Conservation (phyloP, 2,797 vertebrate genomes). For the Alosa sapidissima region DNA sequence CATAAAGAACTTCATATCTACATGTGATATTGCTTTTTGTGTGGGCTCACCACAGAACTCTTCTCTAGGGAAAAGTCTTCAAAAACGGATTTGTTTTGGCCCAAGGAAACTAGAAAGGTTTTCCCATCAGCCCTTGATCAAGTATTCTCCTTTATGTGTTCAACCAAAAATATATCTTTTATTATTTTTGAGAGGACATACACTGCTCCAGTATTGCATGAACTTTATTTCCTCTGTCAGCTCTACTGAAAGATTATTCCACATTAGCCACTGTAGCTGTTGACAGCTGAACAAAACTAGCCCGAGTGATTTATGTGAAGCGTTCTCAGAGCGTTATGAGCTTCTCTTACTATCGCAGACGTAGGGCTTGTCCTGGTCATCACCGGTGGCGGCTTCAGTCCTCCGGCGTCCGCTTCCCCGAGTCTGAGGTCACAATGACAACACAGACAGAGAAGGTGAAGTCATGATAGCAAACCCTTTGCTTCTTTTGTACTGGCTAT, state of each 20-base stretch:
- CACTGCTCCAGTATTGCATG: neutral
- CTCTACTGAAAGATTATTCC: neutral
- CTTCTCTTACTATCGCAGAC: conserved; percentile 93
- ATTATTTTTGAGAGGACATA: neutral
- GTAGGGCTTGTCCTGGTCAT: conserved; percentile 95
- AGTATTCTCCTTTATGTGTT: neutral
- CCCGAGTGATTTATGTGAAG: neutral
- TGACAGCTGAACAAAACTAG: neutral
- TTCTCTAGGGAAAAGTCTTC: neutral
- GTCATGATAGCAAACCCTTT: neutral
- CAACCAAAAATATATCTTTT: neutral
- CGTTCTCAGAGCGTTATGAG: neutral
- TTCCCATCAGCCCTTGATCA: neutral
- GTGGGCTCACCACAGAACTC: neutral
- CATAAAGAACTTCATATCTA: neutral
- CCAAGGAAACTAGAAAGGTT: too few relatives aligned
- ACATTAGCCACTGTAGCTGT: neutral
- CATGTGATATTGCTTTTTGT: neutral
- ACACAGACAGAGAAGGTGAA: conserved; percentile 2
- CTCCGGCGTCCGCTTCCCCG: conserved; percentile 89
- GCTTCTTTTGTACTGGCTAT: neutral
- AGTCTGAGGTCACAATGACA: conserved; percentile 71
- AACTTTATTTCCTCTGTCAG: neutral
- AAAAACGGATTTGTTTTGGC: neutral
- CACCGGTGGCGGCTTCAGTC: conserved; percentile 81